These are phyloP conservation scores for Grus americana DNA, from an alignment of 2,113 vertebrate species.

Conservation along the genomic window DNA sequence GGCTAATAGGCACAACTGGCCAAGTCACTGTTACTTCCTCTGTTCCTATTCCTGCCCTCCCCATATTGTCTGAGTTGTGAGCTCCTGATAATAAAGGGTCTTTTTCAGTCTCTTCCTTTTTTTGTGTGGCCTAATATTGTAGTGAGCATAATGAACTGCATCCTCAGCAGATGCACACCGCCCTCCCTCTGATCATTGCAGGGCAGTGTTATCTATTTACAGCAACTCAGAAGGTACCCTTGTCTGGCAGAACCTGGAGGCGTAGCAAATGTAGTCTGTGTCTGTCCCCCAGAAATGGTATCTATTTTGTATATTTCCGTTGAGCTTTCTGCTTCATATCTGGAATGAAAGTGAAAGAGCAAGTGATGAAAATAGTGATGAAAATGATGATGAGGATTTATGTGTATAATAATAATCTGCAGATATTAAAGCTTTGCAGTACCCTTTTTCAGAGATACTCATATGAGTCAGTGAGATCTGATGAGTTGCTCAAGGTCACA, in stretches of 20 bases:
- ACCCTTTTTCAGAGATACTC: not conserved
- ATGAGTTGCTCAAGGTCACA: conserved; percentile 43
- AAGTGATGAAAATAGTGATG: conserved; percentile 26
- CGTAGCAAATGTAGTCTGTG: not conserved
- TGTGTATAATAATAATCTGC: not conserved
- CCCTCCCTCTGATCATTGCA: not conserved
- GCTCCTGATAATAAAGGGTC: not conserved
- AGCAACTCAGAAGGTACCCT: not conserved
- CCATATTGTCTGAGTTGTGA: not conserved
- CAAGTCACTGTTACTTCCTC: not conserved
- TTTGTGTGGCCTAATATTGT: not conserved
- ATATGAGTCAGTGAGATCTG: not conserved
- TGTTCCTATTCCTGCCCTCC: fast-evolving
- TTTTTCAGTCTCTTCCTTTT: not conserved
- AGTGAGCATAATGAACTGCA: not conserved
- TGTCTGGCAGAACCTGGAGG: not conserved
- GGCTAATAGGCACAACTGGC: fast-evolving
- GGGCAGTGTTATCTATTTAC: not conserved
- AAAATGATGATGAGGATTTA: conserved; percentile 28
- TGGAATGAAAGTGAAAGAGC: not conserved
- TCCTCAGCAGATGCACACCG: not conserved
- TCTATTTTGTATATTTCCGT: not conserved
- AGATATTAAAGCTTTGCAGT: conserved; percentile 53
- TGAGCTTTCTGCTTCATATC: not conserved
- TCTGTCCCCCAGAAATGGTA: not conserved